phyloP scores from a whole-genome alignment of 1,140 invertebrate genomes.

The Diabrotica undecimpunctata region DNA sequence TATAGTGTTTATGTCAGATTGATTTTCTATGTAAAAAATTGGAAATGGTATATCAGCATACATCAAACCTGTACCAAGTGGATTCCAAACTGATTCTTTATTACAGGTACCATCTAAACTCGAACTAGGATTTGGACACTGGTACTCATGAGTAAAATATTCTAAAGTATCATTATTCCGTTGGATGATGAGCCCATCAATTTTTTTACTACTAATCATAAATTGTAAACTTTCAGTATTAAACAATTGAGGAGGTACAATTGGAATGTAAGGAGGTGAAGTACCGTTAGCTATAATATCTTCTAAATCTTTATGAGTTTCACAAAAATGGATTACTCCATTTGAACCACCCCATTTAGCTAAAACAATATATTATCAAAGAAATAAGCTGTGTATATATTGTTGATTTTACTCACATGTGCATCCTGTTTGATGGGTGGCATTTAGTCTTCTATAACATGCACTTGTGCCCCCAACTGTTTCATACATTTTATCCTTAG shows the following conservation, averaged over 20 bases:
- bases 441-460: slow-evolving; percentile 86
- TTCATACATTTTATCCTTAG: slow-evolving; percentile 78
- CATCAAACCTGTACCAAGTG: slow-evolving; percentile 67
- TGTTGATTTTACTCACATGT: slow-evolving; percentile 64
- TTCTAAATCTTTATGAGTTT: slow-evolving; percentile 57
- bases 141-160: slow-evolving; percentile 67
- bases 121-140: slow-evolving; percentile 79
- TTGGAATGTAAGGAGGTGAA: slow-evolving; percentile 67
- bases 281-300: slow-evolving; percentile 69
- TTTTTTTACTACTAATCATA: slow-evolving; percentile 50
- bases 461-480: slow-evolving; percentile 65
- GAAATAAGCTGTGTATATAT: slow-evolving; percentile 20
- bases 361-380: slow-evolving; percentile 48
- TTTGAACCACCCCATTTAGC: slow-evolving; percentile 70
- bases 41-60: slow-evolving; percentile 78
- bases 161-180: slow-evolving; percentile 48
- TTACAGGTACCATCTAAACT: slow-evolving; percentile 51
- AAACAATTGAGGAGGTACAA: slow-evolving; percentile 64
- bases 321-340: slow-evolving; percentile 76
- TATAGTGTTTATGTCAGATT: slow-evolving; percentile 58
- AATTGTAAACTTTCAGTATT: slow-evolving; percentile 52
- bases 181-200: slow-evolving; percentile 57
- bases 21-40: slow-evolving; percentile 70
- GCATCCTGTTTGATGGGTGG: slow-evolving; percentile 89
- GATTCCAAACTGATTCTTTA: slow-evolving; percentile 69